These are phyloP conservation scores for Manacus vitellinus DNA, from an alignment of 2,113 vertebrate species.

Conservation along the genomic window DNA sequence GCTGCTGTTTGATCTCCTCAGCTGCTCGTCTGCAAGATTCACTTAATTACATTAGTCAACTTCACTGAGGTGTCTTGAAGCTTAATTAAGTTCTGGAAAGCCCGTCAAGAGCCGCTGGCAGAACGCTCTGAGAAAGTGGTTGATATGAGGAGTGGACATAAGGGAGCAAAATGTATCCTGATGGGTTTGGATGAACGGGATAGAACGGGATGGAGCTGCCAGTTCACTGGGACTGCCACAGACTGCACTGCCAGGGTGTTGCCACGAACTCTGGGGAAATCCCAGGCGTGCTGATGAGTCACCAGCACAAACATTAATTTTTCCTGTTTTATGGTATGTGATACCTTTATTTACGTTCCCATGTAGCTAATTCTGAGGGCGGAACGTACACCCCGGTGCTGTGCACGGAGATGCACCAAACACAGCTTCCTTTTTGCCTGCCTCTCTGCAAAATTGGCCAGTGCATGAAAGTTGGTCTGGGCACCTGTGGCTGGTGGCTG, in stretches of 20 bases:
- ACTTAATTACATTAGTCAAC: conserved; percentile 50
- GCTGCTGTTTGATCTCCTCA: conserved; percentile 4
- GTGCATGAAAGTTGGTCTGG: neutral
- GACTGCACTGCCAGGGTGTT: neutral
- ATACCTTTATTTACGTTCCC: neutral
- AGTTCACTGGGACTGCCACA: rapidly evolving
- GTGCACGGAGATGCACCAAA: rapidly evolving
- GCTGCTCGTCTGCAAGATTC: conserved; percentile 34
- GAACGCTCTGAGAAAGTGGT: neutral
- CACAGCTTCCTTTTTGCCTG: neutral
- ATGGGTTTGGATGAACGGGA: neutral
- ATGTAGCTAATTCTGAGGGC: neutral
- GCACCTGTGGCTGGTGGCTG: conserved; percentile 61
- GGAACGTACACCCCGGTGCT: rapidly evolving
- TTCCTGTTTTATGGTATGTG: neutral
- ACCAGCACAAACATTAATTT: neutral
- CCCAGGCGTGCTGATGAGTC: neutral
- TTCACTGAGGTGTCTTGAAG: conserved; percentile 30
- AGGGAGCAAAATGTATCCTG: rapidly evolving
- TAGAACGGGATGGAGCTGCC: rapidly evolving
- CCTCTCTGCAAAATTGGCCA: neutral
- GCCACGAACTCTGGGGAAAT: neutral
- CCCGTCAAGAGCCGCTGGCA: neutral
- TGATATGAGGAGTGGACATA: neutral
- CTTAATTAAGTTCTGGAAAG: conserved; percentile 51